Base-by-base conservation (phyloP, 1,140 invertebrate species). In the Lucilia cuprina region DNA sequence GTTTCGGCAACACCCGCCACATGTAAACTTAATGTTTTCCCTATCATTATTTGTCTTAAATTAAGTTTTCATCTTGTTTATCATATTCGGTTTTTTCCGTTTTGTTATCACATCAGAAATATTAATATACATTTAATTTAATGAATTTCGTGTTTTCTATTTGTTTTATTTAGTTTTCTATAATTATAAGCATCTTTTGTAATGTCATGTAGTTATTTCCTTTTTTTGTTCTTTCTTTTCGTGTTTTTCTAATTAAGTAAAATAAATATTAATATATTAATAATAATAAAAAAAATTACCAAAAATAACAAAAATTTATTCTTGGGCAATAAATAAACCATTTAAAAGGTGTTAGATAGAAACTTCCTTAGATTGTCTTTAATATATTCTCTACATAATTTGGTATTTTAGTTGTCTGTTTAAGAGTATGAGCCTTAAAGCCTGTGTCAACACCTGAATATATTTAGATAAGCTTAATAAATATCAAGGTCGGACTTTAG, bases 1-100 rank as follows among this genome's bases (percentile, higher is more conserved):
- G 96, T 83, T 97, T 99, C 90, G 98, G 98, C 87, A 99, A 99
- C 91, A 97, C 96, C n/a, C 94, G 97, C 88, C 96, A 98, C 89
- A 97, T 98, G 97, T 98, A 95, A 94, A 93, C 19, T 7, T 9
- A 30, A 21, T 21, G 65, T 70, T 25, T 70, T 60, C 55, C 14
- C 55, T 70, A 70, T 21, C 7, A 21, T 65, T 65, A 41, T 77
- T 77, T 41, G 74, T 30, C 14, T 55, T 55, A 55, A 55, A 41
- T 41, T 41, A 41, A 41, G 41, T 5, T 41, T 41, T 41, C 41
- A 41, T 41, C 34, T 3, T 34, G 19, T 74, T 74, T 74, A 41
- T 41, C 13, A 30, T 75, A 34, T 34, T 14, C 25, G 30, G 14
- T 17, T 13, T 77, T n/a, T 35, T 30, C 30, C 74, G 12, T 17